Base-by-base conservation (phyloP, 2,888 invertebrate species). In the Sphaerophoria rueppellii region DNA sequence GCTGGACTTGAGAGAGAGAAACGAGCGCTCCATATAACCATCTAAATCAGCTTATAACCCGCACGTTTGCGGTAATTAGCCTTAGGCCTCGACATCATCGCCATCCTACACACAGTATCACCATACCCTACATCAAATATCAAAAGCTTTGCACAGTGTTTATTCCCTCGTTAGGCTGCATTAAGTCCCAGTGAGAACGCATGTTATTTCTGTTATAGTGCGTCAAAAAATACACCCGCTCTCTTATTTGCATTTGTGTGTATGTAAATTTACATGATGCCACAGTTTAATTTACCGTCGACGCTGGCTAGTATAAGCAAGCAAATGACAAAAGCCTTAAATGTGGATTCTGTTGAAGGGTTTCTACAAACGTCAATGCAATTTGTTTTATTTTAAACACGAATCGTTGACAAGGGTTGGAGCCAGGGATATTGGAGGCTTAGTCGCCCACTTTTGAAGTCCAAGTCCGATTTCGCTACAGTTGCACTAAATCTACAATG, bases 281-380 rank as follows among this genome's bases (percentile, higher is more conserved):
- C 35, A 60, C 14, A 24, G 24, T 40, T 40, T 9, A 43, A 24
- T 24, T 24, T n/a, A n/a, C n/a, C n/a, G n/a, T n/a, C 43, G 12
- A 9, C 9, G 6, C 12, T 43, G 9, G 9, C 12, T 43, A 12
- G 43, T 43, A 43, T 43, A 43, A 43, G 9, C 4, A 67, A n/a
- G 11, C 24, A 24, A 37, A 63, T 73, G 61, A 69, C 72, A 61
- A 57, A 46, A 43, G 46, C 37, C 54, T 35, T 69, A 75, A 82
- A 67, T 71, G 78, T 46, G 57, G 57, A 78, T 74, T 65, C 57
- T 16, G 58, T 79, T 79, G 60, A 83, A 79, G 71, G 79, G 83
- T 34, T 83, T 79, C 73, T 60, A 60, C 58, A 69, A 24, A 55
- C 55, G 73, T 72, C 65, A 69, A 61, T 70, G 73, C 69, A 76